Base-by-base conservation (phyloP, 2,888 invertebrate species). In the Liodrosophila aerea region DNA sequence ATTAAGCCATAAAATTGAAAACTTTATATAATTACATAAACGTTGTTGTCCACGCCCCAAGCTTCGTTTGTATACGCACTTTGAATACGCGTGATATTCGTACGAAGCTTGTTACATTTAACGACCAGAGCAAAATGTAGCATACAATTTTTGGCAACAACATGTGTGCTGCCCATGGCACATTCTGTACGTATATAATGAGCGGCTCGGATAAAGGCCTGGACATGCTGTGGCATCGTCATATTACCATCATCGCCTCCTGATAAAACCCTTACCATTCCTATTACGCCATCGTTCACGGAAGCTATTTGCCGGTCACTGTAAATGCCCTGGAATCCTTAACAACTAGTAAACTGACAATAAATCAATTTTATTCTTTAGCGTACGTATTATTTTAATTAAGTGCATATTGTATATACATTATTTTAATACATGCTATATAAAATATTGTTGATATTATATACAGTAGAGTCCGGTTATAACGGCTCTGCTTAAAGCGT, bases 1-100 rank as follows among this genome's bases (percentile, higher is more conserved):
- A 87, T 85, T 86, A 77, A 85, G 87, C 87, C 74, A 86, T 85
- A 83, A 85, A 85, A 85, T 86, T 86, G 85, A 86, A 85, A 82
- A 77, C 77, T 85, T 74, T 70, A 80, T 85, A 80, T 85, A 83
- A 84, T 83, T 86, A 84, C 86, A 71, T 85, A 85, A 81, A 81
- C 84, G 84, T 50, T 68, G 67, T 60, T 56, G 51, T 60, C 63
- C 73, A 73, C 71, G 81, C 81, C 81, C 59, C 49, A 53, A 50
- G 73, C 57, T n/a, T 37, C 16, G 50, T 63, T 54, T 57, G 53
- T 47, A 46, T 51, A 41, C 53, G 43, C 82, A 62, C 73, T 72
- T 60, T 62, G 37, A 18, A 16, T 34, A 29, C 34, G 29, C 53
- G 41, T 51, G 50, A 34, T 52, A 33, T 51, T 29, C 41, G 22